Conservation (phyloP, 2,888 invertebrate species). For the Leptinotarsa peninsularis region DNA sequence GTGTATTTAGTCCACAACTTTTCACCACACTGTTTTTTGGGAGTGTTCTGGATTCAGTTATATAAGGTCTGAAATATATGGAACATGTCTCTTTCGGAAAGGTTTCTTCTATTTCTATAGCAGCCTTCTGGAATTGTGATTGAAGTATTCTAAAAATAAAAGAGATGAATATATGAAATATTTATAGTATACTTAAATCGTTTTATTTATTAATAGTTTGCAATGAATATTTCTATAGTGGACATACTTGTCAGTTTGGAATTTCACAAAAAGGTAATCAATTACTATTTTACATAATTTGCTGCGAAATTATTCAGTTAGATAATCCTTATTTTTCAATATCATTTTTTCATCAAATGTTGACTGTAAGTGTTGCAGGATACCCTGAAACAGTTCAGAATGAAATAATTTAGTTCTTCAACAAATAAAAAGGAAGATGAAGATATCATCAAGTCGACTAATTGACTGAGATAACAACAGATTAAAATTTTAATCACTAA, state of each 20-base stretch:
- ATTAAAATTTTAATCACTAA: no score
- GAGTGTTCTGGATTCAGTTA: not conserved
- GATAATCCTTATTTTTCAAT: not conserved
- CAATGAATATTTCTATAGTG: not conserved
- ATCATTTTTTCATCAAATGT: not conserved
- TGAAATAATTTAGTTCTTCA: no score
- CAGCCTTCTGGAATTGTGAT: not conserved
- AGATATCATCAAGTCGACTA: no score
- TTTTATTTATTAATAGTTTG: not conserved
- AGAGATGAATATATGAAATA: not conserved
- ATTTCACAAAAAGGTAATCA: not conserved
- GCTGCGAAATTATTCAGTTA: not conserved
- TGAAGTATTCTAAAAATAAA: slow-evolving; percentile 3
- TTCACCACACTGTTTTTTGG: slow-evolving; percentile 4
- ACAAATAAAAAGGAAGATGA: no score
- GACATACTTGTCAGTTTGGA: no score
- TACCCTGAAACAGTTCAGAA: no score
- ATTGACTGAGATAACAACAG: no score
- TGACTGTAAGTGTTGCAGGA: no score
- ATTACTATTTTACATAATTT: slow-evolving; percentile 14
- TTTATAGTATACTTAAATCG: not conserved
- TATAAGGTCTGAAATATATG: slow-evolving; percentile 16
- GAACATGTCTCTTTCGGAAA: not conserved
- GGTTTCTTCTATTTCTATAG: not conserved
- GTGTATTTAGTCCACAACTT: slow-evolving; percentile 14